These are phyloP conservation scores for Petrophora chlorosata DNA, from an alignment of 2,888 invertebrate species.

Conservation along the genomic window DNA sequence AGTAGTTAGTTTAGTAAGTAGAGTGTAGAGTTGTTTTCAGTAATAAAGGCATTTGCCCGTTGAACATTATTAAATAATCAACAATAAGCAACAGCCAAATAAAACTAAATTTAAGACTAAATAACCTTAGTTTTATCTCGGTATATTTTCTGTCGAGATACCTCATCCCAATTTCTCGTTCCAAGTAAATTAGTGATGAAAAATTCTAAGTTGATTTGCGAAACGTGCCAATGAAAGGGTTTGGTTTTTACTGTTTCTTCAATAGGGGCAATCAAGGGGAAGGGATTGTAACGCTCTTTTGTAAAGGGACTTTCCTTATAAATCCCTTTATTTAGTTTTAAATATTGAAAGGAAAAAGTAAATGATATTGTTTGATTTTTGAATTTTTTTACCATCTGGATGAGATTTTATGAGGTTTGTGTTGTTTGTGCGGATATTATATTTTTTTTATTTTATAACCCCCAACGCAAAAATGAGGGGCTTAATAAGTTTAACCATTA, in stretches of 20 bases:
- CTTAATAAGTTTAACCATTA: too few relatives aligned
- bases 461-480: too few relatives aligned
- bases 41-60: too few relatives aligned
- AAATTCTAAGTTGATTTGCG: slow-evolving; percentile 71
- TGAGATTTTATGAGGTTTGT: too few relatives aligned
- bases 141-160: neutral
- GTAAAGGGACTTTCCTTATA: slow-evolving; percentile 21
- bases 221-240: slow-evolving; percentile 70
- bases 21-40: too few relatives aligned
- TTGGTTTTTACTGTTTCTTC: slow-evolving; percentile 57
- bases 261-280: slow-evolving; percentile 70
- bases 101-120: neutral
- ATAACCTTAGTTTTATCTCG: neutral
- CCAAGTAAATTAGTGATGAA: slow-evolving; percentile 52
- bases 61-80: too few relatives aligned
- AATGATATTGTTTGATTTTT: neutral
- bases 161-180: slow-evolving; percentile 12
- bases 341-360: slow-evolving; percentile 8
- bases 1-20: too few relatives aligned
- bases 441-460: too few relatives aligned
- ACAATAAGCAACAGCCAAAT: too few relatives aligned
- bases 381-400: neutral
- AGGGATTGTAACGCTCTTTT: slow-evolving; percentile 37
- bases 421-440: too few relatives aligned
- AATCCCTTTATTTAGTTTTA: slow-evolving; percentile 20